Evolutionary conservation across 2,888 invertebrate genomes (phyloP), one percentile per base, ranked within the genome.

Genomic region (Ditylenchus weischeri): DNA sequence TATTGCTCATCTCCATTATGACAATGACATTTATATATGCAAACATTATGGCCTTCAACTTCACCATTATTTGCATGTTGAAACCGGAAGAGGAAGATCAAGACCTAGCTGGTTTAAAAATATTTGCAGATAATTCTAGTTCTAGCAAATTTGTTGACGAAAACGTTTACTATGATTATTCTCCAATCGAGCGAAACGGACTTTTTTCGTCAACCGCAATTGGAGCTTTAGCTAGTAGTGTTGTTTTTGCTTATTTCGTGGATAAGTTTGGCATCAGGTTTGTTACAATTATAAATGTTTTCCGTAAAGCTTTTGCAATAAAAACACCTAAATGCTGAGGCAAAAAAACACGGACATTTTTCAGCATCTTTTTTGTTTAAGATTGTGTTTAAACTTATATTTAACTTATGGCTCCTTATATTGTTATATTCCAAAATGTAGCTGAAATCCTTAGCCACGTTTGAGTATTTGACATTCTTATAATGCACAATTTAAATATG

Each of bases 1-100:
- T 54, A 2, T 54, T 54, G n/a, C 13, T 29, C 10, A 29, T 54
- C n/a, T 54, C 54, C 2, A 54, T 29, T 29, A 2, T 54, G 1
- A 21, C 29, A 23, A 54, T 54, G 54, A 54, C 54, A 21, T 29
- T 54, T 29, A 54, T 54, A 23, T 54, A 54, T 54, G 54, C 54
- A 6, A 54, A 54, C 54, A 54, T 23, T 54, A 29, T 73, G 43
- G 72, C 62, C 13, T 62, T 62, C 19, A 62, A 62, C 29, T 62
- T 62, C 19, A 62, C 62, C 4, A 47, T 62, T 21, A 62, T 62
- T 62, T 62, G 62, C 48, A 62, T 62, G 62, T n/a, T 48, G 8
- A 8, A 43, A 8, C 36, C 38, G 15, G 59, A 59, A 59, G 59
- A 59, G 13, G 35, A 59, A 13, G 35, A 59, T 2, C 11, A 15